Evolutionary conservation across 2,888 invertebrate genomes (phyloP), one percentile per base, ranked within the genome.

Genomic region (Pherbina coryleti): DNA sequence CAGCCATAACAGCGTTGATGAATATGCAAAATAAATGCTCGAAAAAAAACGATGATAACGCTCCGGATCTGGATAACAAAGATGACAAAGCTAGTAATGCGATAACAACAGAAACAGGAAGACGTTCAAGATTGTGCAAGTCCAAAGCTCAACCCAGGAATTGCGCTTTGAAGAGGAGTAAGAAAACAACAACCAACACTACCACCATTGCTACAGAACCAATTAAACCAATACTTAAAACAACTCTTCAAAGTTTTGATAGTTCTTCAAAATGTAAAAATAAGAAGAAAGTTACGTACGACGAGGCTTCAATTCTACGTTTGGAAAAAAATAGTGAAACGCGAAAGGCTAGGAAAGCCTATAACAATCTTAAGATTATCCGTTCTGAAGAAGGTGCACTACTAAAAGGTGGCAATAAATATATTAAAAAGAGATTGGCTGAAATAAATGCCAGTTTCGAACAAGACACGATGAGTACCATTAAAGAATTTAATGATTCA

Each of bases 11-110:
- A 5, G 72, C 72, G 53, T 55, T 77, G 17, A 73, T 77, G 9
- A 77, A 73, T 73, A 67, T 77, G 77, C 66, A 67, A 66, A 72
- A 72, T 34, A 77, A 77, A 22, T 76, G 22, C 53, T 14, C 60
- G 2, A 44, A 60, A 8, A 53, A 57, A 57, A 57, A 3, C 11
- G 9, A 57, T 22, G 57, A 57, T 22, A 14, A 19, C 19, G 11
- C 22, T 9, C 57, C 22, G 5, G 9, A 19, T 19, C 19, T 9
- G 9, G 22, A 22, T 57, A 8, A 37, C 37, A 37, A 37, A 37
- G 57, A 57, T 22, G 19, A 11, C 2, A 22, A 19, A 57, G 19
- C 2, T 9, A 57, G 22, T 25, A 25, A 57, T 3, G 19, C 22
- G 25, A 7, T 57, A n/a, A 57, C 11, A 57, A 22, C 22, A 9